Percentiles rank a stretch among this genome's conserved stretches.
phyloP scores from a whole-genome alignment of 2,888 invertebrate species.

The Magallana nippona region DNA sequence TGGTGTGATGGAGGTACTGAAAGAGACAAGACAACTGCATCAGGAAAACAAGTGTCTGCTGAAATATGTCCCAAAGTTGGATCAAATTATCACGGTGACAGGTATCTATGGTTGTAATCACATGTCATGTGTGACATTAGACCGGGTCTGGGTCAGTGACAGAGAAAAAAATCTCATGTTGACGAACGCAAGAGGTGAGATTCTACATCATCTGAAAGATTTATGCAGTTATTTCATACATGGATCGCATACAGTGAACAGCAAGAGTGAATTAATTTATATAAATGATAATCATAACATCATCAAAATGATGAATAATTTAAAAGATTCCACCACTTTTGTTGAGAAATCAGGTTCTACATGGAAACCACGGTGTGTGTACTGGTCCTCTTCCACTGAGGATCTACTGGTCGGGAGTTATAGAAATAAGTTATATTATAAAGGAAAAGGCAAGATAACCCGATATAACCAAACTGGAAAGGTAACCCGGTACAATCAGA shows the following conservation, averaged over 20 bases:
- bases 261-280: not conserved
- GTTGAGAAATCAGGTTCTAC: not conserved
- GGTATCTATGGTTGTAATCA: not conserved
- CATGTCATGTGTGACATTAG: not conserved
- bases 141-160: slow-evolving; percentile 6
- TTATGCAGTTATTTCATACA: not conserved
- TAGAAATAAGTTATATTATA: not conserved
- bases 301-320: not conserved
- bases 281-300: not conserved
- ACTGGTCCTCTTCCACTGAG: not conserved
- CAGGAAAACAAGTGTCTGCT: no score
- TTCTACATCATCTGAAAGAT: not conserved
- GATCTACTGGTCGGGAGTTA: not conserved
- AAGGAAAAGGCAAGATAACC: not conserved
- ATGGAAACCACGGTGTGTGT: not conserved
- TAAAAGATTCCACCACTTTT: not conserved
- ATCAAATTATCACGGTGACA: no score
- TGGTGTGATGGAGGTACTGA: no score
- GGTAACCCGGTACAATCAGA: no score
- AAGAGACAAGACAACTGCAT: no score
- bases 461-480: not conserved
- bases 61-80: no score
- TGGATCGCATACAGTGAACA: not conserved
- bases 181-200: not conserved
- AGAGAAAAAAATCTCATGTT: not conserved